Base-by-base conservation (phyloP, 2,888 invertebrate species). In the Ecdyonurus torrentis region DNA sequence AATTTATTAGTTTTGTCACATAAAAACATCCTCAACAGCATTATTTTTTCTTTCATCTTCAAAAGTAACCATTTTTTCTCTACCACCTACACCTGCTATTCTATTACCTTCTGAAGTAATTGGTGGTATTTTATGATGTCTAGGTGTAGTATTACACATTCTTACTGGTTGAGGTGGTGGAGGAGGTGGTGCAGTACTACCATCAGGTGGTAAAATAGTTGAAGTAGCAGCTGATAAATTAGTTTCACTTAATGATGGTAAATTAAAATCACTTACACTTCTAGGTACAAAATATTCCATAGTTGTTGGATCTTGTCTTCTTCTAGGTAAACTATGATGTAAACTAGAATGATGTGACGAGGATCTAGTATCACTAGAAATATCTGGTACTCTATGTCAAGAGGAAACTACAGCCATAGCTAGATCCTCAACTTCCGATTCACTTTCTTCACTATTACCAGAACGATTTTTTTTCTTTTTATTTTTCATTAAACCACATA, bases 271-370 rank as follows among this genome's bases (percentile, higher is more conserved):
- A 74, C 89, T 89, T 64, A 89, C 81, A 74, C 89, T 89, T 64
- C 90, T 79, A 65, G 90, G 90, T 66, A 90, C 89, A 73, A 89
- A 90, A 74, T 90, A 90, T 72, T 90, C 90, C 64, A 88, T 78
- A 66, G 86, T 81, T 59, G 82, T 81, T 68, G 84, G 85, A 62
- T 62, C 63, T 55, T 64, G 53, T 63, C 67, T 55, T 62, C 68
- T 58, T 68, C 80, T 73, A 1, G 81, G 79, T 64, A 81, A 69
- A 66, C 79, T 79, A 69, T 79, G 79, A 68, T 74, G 74, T 53
- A 76, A 75, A 37, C 77, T 76, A 58, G 77, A n/a, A n/a, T n/a
- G n/a, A n/a, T n/a, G n/a, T n/a, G n/a, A n/a, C n/a, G n/a, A n/a
- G n/a, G n/a, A n/a, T n/a, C n/a, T n/a, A n/a, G n/a, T n/a, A n/a